These are phyloP conservation scores for Galbula dea DNA, from an alignment of 2,113 vertebrate species.

Conservation along the genomic window DNA sequence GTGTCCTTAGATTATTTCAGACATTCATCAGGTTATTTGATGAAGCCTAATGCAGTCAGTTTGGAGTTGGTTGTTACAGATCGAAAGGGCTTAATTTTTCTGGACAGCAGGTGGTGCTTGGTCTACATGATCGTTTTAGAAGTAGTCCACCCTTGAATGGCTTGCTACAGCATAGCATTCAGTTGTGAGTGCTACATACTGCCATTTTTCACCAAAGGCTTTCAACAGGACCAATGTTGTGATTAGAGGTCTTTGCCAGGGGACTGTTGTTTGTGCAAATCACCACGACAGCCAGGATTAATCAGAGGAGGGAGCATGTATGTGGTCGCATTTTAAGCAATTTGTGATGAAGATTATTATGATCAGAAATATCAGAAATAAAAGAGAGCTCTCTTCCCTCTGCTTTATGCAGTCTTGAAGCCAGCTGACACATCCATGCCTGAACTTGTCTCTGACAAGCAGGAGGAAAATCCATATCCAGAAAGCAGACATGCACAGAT, in stretches of 20 bases:
- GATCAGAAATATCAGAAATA: not conserved
- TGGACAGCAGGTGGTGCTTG: conserved; percentile 24
- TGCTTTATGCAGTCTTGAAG: not conserved
- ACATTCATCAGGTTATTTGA: not conserved
- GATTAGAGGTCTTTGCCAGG: fast-evolving
- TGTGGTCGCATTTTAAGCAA: not conserved
- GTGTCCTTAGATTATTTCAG: not conserved
- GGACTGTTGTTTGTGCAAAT: not conserved
- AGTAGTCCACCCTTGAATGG: fast-evolving
- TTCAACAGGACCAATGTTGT: not conserved
- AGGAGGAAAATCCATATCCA: not conserved
- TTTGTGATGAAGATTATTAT: not conserved
- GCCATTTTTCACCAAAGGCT: not conserved
- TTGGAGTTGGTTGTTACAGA: not conserved
- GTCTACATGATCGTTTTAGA: not conserved
- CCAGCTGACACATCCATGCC: not conserved
- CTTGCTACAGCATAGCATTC: not conserved
- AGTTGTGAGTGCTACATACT: fast-evolving
- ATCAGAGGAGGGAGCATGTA: not conserved
- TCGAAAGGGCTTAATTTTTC: not conserved
- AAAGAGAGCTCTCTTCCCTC: not conserved
- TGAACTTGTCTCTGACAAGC: not conserved
- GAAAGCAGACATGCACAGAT: not conserved
- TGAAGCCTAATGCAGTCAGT: not conserved
- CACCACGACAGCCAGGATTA: not conserved